These are phyloP conservation scores for Theristicus caerulescens DNA, from an alignment of 2,113 vertebrate species.

Conservation along the genomic window DNA sequence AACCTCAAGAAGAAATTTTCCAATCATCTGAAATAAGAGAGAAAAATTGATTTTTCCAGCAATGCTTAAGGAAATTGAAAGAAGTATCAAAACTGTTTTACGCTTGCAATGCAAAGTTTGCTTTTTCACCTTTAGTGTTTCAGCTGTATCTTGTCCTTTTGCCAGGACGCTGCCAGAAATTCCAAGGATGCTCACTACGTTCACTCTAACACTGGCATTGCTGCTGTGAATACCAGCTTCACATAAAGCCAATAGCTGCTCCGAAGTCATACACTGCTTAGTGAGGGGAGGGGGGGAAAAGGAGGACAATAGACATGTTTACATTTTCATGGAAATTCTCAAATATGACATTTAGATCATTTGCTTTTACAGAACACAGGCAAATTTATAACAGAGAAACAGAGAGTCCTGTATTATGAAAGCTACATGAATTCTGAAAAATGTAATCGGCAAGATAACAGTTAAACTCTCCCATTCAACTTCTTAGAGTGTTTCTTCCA, in stretches of 20 bases:
- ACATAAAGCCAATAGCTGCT: slow-evolving; percentile 89
- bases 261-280: slow-evolving; percentile 85
- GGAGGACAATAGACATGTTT: not conserved
- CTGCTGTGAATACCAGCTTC: slow-evolving; percentile 82
- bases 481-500: not conserved
- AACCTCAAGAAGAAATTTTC: slow-evolving; percentile 88
- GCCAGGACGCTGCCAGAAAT: slow-evolving; percentile 92
- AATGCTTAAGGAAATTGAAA: not conserved
- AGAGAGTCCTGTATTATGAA: not conserved
- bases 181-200: slow-evolving; percentile 90
- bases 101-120: not conserved
- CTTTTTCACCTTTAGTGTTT: slow-evolving; percentile 86
- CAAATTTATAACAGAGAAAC: not conserved
- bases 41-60: not conserved
- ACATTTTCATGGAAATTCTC: not conserved
- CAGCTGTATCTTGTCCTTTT: slow-evolving; percentile 81
- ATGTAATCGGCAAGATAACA: not conserved
- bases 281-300: not conserved
- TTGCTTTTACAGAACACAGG: not conserved
- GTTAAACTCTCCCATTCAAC: not conserved
- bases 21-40: slow-evolving; percentile 82
- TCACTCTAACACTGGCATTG: slow-evolving; percentile 85
- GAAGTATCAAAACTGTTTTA: not conserved
- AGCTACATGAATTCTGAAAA: not conserved
- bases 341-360: not conserved